Conservation (phyloP, 2,113 vertebrate species). For the Pachycephala philippinensis region DNA sequence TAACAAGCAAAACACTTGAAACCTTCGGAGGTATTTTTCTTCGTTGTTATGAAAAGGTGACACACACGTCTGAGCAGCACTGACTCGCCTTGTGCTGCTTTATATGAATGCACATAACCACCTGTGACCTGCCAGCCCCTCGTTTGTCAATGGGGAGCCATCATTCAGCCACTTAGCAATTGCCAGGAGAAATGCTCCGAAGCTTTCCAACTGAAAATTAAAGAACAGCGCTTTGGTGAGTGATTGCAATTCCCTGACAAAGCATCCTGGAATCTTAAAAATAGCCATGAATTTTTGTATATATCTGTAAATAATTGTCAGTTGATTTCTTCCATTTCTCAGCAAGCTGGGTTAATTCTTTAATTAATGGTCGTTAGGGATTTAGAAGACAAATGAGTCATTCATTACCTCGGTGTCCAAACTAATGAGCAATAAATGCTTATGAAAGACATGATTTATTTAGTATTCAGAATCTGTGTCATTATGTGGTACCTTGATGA, state of each 20-base stretch:
- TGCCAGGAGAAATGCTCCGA: not conserved
- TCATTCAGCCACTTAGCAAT: constrained; percentile 57
- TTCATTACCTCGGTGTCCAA: constrained; percentile 44
- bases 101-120: constrained; percentile 33
- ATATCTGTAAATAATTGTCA: constrained; percentile 3
- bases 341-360: not conserved
- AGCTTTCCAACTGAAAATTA: constrained; percentile 28
- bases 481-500: not conserved
- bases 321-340: constrained; percentile 30
- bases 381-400: constrained; percentile 61
- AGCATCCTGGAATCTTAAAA: constrained; percentile 1
- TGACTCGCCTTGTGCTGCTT: not conserved
- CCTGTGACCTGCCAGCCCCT: constrained; percentile 55
- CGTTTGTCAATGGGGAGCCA: constrained; percentile 53
- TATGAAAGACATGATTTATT: constrained; percentile 65
- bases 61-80: not conserved
- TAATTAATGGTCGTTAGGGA: constrained; percentile 60
- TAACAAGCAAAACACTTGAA: constrained; percentile 62
- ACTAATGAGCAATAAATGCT: constrained; percentile 61
- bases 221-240: constrained; percentile 1
- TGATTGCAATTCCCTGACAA: constrained; percentile 26
- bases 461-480: constrained; percentile 26
- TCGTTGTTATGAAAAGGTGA: constrained; percentile 51
- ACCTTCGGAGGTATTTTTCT: constrained; percentile 60
- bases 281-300: not conserved